phyloP scores from a whole-genome alignment of 2,113 vertebrate species.

The Labeo catla region DNA sequence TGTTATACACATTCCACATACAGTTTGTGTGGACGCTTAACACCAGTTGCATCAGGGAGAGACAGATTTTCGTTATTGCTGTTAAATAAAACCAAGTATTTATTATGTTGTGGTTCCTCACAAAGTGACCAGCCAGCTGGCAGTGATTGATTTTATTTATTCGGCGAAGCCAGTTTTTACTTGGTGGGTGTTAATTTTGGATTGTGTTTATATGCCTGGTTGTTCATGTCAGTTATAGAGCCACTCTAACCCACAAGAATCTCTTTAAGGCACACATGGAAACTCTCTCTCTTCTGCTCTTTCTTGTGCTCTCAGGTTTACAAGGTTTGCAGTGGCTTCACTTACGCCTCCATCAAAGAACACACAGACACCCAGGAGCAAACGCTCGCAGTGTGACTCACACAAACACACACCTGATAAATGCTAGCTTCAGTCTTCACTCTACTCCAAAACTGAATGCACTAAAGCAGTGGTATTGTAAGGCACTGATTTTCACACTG shows the following conservation, averaged over 20 bases:
- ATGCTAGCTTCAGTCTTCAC: not conserved
- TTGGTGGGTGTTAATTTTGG: not conserved
- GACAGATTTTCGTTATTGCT: not conserved
- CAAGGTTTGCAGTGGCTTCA: not conserved
- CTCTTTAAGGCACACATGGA: not conserved
- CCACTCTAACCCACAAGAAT: not conserved
- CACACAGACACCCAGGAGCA: not conserved
- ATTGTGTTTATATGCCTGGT: not conserved
- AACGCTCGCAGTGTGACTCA: not conserved
- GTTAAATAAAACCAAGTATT: not conserved
- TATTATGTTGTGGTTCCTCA: not conserved
- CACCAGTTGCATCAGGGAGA: not conserved
- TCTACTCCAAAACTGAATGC: not conserved
- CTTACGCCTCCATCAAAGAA: not conserved
- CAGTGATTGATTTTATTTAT: not conserved
- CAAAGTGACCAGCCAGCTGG: not conserved
- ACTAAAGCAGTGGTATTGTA: not conserved
- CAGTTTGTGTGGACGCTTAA: not conserved
- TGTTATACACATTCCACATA: not conserved
- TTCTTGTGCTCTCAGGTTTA: not conserved
- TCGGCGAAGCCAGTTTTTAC: not conserved
- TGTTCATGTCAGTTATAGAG: not conserved
- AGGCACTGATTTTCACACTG: not conserved
- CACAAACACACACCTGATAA: not conserved
- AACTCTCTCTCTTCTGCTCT: not conserved